A percentile compares a stretch with the other conserved stretches of the same genome.
phyloP scores from a whole-genome alignment of 2,888 invertebrate genomes.

The Diplolepis rosae region DNA sequence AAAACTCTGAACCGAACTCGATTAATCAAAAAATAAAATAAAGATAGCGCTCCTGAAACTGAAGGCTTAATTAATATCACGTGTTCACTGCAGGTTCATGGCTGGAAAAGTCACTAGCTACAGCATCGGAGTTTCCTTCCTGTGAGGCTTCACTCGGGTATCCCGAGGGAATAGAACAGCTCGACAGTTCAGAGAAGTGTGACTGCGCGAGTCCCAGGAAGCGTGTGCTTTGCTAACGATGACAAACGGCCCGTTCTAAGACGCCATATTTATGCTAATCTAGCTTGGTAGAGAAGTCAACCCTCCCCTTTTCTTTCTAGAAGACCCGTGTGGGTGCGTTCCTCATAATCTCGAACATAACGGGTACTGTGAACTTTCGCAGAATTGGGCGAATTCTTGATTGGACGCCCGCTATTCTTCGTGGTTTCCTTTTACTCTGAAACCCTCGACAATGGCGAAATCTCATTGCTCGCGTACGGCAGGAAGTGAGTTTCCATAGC shows the following conservation, averaged over 20 bases:
- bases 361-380: conserved; percentile 43
- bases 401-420: conserved; percentile 48
- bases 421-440: conserved; percentile 32
- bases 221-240: conserved; percentile 74
- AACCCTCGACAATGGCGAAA: conserved; percentile 66
- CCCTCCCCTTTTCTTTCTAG: conserved; percentile 38
- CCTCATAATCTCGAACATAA: conserved; percentile 44
- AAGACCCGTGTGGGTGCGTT: conserved; percentile 39
- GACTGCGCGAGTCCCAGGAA: conserved; percentile 72
- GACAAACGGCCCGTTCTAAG: conserved; percentile 72
- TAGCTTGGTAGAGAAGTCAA: conserved; percentile 57
- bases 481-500: conserved; percentile 49
- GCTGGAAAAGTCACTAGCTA: conserved; percentile 55
- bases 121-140: conserved; percentile 70
- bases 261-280: conserved; percentile 74
- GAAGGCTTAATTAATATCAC: background rate
- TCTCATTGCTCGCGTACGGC: conserved; percentile 47
- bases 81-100: conserved; percentile 39
- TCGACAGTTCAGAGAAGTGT: conserved; percentile 67
- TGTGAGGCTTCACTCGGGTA: conserved; percentile 57
- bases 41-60: background rate
- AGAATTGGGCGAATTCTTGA: conserved; percentile 49
- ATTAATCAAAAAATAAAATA: background rate
- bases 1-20: too few species aligned
- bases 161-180: conserved; percentile 64